phyloP scores from a whole-genome alignment of 1,140 invertebrate species.

The Cydia splendana region DNA sequence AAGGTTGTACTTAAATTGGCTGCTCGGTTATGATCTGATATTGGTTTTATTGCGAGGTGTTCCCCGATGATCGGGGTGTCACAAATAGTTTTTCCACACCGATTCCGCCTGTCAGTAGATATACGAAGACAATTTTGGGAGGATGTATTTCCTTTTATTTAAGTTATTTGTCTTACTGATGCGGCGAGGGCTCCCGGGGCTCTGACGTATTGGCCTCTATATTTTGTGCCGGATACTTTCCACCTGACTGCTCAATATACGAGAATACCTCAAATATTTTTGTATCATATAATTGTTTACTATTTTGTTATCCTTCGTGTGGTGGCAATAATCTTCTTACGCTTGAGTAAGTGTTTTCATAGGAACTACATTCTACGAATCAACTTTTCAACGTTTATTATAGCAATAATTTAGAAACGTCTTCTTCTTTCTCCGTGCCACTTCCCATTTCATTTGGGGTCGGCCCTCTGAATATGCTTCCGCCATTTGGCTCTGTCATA shows the following conservation, averaged over 20 bases:
- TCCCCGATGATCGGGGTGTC: constrained; percentile 52
- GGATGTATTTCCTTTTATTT: constrained; percentile 32
- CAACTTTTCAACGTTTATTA: too few species aligned
- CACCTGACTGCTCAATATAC: constrained; percentile 18
- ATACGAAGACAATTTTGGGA: constrained; percentile 31
- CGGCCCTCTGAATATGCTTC: too few species aligned
- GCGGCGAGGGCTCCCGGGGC: neutral
- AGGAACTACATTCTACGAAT: too few species aligned
- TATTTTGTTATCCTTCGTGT: neutral
- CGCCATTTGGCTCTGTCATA: too few species aligned
- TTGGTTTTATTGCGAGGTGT: constrained; percentile 51
- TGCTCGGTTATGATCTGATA: constrained; percentile 49
- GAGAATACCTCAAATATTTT: constrained; percentile 25
- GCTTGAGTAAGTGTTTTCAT: too few species aligned
- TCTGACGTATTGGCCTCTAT: constrained; percentile 18
- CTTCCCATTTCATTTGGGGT: too few species aligned
- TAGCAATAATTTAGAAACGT: too few species aligned
- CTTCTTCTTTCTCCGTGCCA: too few species aligned
- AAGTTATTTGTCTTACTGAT: constrained; percentile 31
- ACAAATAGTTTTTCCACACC: constrained; percentile 56
- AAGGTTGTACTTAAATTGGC: constrained; percentile 33
- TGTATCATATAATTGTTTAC: neutral
- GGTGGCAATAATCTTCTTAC: neutral
- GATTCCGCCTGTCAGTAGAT: constrained; percentile 40
- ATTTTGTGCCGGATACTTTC: constrained; percentile 27